Evolutionary conservation across 2,797 vertebrate genomes (phyloP).

Genomic region (Esox lucius): DNA sequence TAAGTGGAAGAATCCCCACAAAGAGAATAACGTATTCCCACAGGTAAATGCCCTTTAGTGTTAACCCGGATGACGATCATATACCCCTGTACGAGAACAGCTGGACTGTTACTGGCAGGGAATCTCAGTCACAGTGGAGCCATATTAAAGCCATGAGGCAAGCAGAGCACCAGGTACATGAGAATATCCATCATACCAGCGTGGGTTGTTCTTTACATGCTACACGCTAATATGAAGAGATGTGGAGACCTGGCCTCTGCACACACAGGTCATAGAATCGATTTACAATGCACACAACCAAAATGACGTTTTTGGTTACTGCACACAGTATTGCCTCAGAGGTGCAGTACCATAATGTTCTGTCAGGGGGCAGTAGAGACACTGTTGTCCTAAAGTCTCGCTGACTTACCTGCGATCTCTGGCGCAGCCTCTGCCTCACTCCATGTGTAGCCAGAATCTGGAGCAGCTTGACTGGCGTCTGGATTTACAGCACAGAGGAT

Average conservation of each 20-base stretch:
- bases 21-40: slow-evolving; percentile 35
- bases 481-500: slow-evolving; percentile 63
- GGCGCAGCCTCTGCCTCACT: slow-evolving; percentile 61
- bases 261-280: not conserved
- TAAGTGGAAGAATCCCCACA: too few species aligned
- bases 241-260: not conserved
- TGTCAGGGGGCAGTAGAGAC: slow-evolving; percentile 17
- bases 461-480: slow-evolving; percentile 73
- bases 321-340: not conserved
- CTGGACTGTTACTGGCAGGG: slow-evolving; percentile 34
- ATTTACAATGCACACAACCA: not conserved
- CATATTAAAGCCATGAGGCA: slow-evolving; percentile 41
- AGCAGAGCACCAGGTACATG: slow-evolving; percentile 40
- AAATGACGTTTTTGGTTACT: not conserved
- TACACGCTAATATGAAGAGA: slow-evolving; percentile 24
- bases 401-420: slow-evolving; percentile 71
- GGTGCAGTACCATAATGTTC: slow-evolving; percentile 14
- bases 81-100: slow-evolving; percentile 48
- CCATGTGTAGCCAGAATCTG: slow-evolving; percentile 77
- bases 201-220: slow-evolving; percentile 47
- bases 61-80: slow-evolving; percentile 28
- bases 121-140: slow-evolving; percentile 40
- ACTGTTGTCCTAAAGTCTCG: not conserved
- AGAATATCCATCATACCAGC: slow-evolving; percentile 36
- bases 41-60: slow-evolving; percentile 40